Base-by-base conservation (phyloP, 2,113 vertebrate species). In the Bubo bubo region DNA sequence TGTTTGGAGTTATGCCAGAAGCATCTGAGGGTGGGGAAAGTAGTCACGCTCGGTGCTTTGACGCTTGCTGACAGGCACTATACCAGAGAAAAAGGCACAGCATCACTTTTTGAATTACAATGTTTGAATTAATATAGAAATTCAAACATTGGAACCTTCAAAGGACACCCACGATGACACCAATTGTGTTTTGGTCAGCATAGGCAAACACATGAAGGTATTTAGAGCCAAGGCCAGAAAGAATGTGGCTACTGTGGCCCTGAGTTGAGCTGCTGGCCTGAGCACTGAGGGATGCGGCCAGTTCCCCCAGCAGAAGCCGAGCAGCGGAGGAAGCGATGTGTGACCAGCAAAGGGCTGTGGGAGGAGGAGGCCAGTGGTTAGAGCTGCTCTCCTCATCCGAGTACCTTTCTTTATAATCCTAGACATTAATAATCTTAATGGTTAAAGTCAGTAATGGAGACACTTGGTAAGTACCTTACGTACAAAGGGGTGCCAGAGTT, bases 1-100 rank as follows among this genome's bases (percentile, higher is more conserved):
- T 59, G 70, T 23, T 18, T 79, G 67, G 75, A 75, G 62, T 24
- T 55, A 23, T 3, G n/a, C 37, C 62, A 88, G 88, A 76, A 88
- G 39, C 30, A 34, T 20, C 53, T 43, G 53, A 77, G 83, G 79
- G 62, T n/a, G 71, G 17, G 58, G 55, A 68, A 43, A 45, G 16
- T 3, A 63, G 67, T 50, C 50, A 58, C 0, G 1, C 43, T 58
- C 0, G 0, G 39, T 37, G 59, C 84, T 86, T 43, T 70, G 64
- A 47, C 47, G 64, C 45, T 39, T 34, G 55, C 66, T 81, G 66
- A 43, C 47, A 62, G 66, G 43, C 66, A 35, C 20, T 17, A 3
- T 12, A 60, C 22, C 32, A 34, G 55, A 74, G 50, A 32, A 50
- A 15, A 84, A 72, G 30, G 52, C 58, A 64, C 28, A 66, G 59